Evolutionary conservation across 2,797 vertebrate genomes (phyloP).

Genomic region (Acrossocheilus fasciatus): DNA sequence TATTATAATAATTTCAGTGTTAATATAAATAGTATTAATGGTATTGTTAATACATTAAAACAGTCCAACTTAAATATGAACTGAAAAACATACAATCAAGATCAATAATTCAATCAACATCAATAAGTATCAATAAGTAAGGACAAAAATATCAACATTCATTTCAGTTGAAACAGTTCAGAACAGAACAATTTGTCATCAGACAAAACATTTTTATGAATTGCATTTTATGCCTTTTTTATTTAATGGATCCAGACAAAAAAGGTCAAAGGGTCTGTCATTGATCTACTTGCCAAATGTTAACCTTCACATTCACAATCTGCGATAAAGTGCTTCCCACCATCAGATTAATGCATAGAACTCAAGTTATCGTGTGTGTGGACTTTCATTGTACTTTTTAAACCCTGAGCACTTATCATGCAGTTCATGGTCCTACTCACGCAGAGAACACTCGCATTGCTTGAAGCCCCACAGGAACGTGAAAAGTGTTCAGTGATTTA

Average conservation of each 20-base stretch:
- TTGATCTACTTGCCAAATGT: background rate
- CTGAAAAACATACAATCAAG: background rate
- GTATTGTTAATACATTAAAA: background rate
- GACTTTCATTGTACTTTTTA: background rate
- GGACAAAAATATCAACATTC: background rate
- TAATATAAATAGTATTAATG: background rate
- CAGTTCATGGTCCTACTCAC: slow-evolving; percentile 6
- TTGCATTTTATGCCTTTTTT: background rate
- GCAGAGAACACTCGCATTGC: slow-evolving; percentile 27
- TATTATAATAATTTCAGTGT: background rate
- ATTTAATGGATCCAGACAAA: background rate
- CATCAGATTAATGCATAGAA: background rate
- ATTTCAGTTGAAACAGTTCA: background rate
- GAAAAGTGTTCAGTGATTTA: slow-evolving; percentile 65
- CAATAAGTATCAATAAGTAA: no score
- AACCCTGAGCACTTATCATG: slow-evolving; percentile 34
- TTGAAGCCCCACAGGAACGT: slow-evolving; percentile 27
- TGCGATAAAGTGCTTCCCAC: background rate
- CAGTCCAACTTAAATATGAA: background rate
- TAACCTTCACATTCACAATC: background rate
- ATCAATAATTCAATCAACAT: background rate
- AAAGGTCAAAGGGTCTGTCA: background rate
- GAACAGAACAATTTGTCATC: background rate
- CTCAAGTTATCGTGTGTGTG: slow-evolving; percentile 1
- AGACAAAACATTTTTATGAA: background rate